A percentile compares a stretch with the other conserved stretches of the same genome.
Evolutionary conservation across 2,113 vertebrate genomes (phyloP).

Genomic region (Alligator sinensis): DNA sequence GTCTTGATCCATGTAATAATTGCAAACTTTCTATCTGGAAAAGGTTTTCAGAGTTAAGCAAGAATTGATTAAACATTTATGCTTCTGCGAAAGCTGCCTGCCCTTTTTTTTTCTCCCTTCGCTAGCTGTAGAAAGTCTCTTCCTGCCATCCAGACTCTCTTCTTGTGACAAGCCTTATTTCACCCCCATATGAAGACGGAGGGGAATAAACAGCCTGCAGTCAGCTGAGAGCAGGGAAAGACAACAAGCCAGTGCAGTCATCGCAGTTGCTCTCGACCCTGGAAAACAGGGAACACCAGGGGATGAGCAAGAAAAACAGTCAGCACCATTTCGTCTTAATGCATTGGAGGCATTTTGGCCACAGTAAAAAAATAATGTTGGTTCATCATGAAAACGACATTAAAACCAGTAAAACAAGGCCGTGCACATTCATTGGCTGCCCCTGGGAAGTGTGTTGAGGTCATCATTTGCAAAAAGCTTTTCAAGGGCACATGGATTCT

Average conservation of each 20-base stretch:
- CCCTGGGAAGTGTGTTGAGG: background rate
- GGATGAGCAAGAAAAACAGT: fast-evolving
- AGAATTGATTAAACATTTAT: conserved; percentile 10
- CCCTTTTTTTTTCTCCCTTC: background rate
- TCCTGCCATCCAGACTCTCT: fast-evolving
- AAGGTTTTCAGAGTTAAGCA: conserved; percentile 23
- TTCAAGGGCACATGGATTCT: fast-evolving
- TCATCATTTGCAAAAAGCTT: background rate
- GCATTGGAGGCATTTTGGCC: background rate
- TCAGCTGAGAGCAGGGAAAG: fast-evolving
- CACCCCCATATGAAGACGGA: background rate
- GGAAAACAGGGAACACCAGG: fast-evolving
- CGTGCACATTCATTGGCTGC: conserved; percentile 19
- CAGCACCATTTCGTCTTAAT: background rate
- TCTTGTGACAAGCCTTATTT: background rate
- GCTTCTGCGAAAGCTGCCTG: background rate
- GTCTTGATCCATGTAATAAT: conserved; percentile 72
- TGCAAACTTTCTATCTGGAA: conserved; percentile 36
- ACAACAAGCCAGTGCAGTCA: fast-evolving
- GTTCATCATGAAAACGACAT: conserved; percentile 17
- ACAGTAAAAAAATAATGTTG: conserved; percentile 62
- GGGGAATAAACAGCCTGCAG: fast-evolving
- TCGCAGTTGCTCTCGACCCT: fast-evolving
- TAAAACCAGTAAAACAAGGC: background rate
- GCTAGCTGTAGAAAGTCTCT: background rate